Evolutionary conservation across 2,888 invertebrate species (phyloP).

Genomic region (Leucophenga maculata): DNA sequence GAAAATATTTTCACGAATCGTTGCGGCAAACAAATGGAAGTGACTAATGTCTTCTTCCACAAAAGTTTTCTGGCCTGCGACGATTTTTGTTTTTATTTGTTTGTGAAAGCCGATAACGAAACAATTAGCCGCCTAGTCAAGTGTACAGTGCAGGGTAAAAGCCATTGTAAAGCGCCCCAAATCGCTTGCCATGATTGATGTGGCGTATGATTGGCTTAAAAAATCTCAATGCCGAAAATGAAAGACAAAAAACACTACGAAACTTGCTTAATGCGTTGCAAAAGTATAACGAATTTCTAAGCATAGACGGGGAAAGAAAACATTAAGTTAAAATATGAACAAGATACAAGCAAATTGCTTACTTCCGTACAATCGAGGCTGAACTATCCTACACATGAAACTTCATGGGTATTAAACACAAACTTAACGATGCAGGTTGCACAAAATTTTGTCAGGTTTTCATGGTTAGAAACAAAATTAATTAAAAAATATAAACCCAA

Average conservation of each 20-base stretch:
- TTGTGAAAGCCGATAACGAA: slow-evolving; percentile 32
- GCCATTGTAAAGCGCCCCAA: not conserved
- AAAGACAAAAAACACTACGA: too few species aligned
- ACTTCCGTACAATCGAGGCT: too few species aligned
- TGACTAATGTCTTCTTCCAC: slow-evolving; percentile 42
- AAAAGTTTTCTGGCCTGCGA: slow-evolving; percentile 39
- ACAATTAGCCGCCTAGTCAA: slow-evolving; percentile 28
- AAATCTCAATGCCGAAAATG: not conserved
- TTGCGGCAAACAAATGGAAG: not conserved
- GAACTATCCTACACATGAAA: too few species aligned
- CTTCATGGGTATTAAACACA: too few species aligned
- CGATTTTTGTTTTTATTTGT: slow-evolving; percentile 4
- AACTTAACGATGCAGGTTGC: too few species aligned
- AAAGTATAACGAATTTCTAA: not conserved
- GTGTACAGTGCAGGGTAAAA: not conserved
- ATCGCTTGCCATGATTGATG: slow-evolving; percentile 51
- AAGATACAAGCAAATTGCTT: too few species aligned
- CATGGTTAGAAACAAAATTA: too few species aligned
- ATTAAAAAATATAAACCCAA: too few species aligned
- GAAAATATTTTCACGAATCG: slow-evolving; percentile 34
- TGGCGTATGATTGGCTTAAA: slow-evolving; percentile 59
- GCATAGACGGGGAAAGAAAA: not conserved
- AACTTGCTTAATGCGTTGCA: too few species aligned
- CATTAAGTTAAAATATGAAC: not conserved
- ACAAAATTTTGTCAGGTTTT: too few species aligned